Conservation (phyloP, 2,113 vertebrate species). For the Melanocharis versteri region DNA sequence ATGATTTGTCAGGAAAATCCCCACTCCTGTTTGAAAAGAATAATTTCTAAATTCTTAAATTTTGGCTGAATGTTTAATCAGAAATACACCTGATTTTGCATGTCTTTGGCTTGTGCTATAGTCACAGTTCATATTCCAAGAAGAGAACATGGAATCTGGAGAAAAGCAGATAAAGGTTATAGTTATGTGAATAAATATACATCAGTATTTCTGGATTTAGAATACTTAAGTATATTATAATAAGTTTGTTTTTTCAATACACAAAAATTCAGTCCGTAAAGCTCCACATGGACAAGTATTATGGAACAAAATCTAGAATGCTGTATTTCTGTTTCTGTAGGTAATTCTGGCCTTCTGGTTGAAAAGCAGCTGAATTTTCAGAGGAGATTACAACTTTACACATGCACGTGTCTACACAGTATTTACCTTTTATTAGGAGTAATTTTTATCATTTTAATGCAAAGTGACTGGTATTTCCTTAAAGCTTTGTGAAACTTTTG, state of each 20-base stretch:
- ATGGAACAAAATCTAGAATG: not conserved
- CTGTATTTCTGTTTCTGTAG: not conserved
- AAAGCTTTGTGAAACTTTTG: not conserved
- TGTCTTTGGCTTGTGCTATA: not conserved
- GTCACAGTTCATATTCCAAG: not conserved
- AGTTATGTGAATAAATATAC: not conserved
- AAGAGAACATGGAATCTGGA: not conserved
- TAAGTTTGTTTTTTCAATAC: not conserved
- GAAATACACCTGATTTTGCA: not conserved
- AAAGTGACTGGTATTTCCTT: not conserved
- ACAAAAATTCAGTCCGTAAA: not conserved
- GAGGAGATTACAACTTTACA: not conserved
- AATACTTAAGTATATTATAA: not conserved
- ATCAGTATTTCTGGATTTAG: not conserved
- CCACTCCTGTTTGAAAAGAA: not conserved
- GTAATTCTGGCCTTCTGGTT: not conserved
- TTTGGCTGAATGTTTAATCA: not conserved
- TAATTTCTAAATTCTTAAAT: not conserved
- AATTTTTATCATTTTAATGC: not conserved
- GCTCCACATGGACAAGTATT: not conserved
- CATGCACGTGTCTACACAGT: accelerated
- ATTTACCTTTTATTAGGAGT: not conserved
- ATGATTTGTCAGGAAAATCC: not conserved
- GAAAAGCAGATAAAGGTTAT: not conserved
- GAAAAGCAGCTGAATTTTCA: not conserved